Percentiles rank a stretch among this genome's conserved stretches.
Conservation (phyloP, 2,888 invertebrate species). For the Anaspis maculata region DNA sequence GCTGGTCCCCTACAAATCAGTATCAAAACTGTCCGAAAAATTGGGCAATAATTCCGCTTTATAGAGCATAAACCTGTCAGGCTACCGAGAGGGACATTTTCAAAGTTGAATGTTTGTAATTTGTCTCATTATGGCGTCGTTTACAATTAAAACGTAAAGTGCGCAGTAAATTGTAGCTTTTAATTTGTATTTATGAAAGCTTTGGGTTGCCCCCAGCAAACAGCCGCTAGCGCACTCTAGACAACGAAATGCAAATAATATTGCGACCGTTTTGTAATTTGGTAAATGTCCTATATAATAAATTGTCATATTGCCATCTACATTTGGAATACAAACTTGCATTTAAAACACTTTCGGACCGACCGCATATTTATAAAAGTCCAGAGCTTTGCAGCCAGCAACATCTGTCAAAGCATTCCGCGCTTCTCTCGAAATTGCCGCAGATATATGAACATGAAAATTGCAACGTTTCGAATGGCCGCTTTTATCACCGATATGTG, state of each 20-base stretch:
- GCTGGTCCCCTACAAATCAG: conserved; percentile 5
- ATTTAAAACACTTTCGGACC: not conserved
- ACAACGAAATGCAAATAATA: conserved; percentile 23
- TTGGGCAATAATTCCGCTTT: conserved; percentile 15
- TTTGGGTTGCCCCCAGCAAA: conserved; percentile 18
- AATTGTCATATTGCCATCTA: conserved; percentile 15
- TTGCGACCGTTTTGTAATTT: conserved; percentile 26
- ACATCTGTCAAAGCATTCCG: not conserved
- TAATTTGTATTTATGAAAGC: conserved; percentile 30
- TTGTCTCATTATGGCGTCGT: conserved; percentile 21
- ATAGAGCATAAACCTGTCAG: conserved; percentile 15
- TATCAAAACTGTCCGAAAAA: conserved; percentile 12
- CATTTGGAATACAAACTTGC: conserved; percentile 2
- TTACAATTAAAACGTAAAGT: conserved; percentile 22
- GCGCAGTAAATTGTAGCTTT: conserved; percentile 16
- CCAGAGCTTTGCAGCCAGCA: not conserved
- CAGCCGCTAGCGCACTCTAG: conserved; percentile 9
- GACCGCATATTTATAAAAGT: not conserved
- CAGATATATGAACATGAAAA: not conserved
- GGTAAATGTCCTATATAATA: conserved; percentile 20
- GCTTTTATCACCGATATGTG: not conserved
- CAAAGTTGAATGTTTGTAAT: conserved; percentile 17
- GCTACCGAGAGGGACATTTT: conserved; percentile 6
- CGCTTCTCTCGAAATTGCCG: not conserved
- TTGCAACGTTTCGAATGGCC: conserved; percentile 1